A percentile compares a stretch with the other conserved stretches of the same genome.
phyloP scores from a whole-genome alignment of 2,797 vertebrate species.

The Carapus acus region DNA sequence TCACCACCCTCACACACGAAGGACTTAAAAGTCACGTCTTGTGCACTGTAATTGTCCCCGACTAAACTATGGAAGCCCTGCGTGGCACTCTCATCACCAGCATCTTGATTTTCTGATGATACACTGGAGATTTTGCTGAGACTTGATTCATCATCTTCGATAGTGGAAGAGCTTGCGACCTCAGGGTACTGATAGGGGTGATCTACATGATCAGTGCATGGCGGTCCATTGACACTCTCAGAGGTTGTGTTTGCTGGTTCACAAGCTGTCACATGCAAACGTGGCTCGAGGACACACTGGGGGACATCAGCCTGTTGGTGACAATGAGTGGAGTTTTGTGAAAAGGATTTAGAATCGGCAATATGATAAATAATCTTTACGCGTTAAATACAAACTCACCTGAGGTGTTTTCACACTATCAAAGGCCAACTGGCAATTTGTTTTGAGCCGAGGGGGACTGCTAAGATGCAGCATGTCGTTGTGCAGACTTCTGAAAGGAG shows the following conservation, averaged over 20 bases:
- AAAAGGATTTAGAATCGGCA: background rate
- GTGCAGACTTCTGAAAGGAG: constrained; percentile 66
- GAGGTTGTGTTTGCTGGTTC: constrained; percentile 52
- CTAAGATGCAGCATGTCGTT: constrained; percentile 52
- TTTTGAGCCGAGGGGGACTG: constrained; percentile 36
- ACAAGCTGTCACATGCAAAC: background rate
- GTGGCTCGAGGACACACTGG: constrained; percentile 16
- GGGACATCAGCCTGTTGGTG: constrained; percentile 39
- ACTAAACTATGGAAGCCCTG: constrained; percentile 9
- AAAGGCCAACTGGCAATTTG: constrained; percentile 21
- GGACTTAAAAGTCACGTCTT: constrained; percentile 46
- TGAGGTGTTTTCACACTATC: constrained; percentile 27
- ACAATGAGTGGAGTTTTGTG: constrained; percentile 5
- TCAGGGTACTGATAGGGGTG: constrained; percentile 51
- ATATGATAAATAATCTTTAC: no score
- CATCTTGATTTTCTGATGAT: background rate
- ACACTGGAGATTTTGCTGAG: constrained; percentile 5
- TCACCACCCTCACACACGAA: constrained; percentile 52
- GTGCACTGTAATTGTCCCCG: constrained; percentile 8
- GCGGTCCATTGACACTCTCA: constrained; percentile 33
- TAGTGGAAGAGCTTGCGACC: background rate
- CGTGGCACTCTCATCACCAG: background rate
- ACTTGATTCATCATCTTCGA: background rate
- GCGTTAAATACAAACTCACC: constrained; percentile 33
- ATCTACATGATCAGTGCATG: constrained; percentile 41